Evolutionary conservation across 2,888 invertebrate genomes (phyloP), one percentile per base, ranked within the genome.

Genomic region (Drosophila infuscata): DNA sequence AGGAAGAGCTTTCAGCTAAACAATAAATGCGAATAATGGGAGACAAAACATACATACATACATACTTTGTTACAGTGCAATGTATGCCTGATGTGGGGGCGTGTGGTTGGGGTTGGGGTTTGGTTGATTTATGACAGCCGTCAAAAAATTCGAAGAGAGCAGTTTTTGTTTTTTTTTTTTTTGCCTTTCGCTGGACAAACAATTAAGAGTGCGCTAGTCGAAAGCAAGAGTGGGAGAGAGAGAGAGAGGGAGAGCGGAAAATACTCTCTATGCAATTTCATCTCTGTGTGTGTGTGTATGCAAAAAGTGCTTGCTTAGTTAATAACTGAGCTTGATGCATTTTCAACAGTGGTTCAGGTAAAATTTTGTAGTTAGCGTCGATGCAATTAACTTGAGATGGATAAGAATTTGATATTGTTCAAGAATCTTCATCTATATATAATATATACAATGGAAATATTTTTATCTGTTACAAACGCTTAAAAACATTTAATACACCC

Each of bases 121-220:
- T 7, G 1, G 46, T 46, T 46, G 46, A 25, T 46, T 46, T 15
- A 46, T 25, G 2, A 0, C 17, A 29, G 30, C 49, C n/a, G 20
- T 20, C 32, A 25, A n/a, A 12, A 49, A 58, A 58, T 79, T 66
- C 75, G 62, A 79, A 77, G 77, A 79, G 76, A 77, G 53, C 46
- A 46, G 15, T 38, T 12, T 20, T 33, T n/a, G 32, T 38, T 36
- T 52, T 52, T 33, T n/a, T 51, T 38, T 36, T 52, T 52, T 48
- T 60, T 65, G 58, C 66, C 49, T 72, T 51, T 59, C 48, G 29
- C 20, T 57, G 38, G 29, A 63, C 58, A 35, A 56, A n/a, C 29
- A 56, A 36, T 9, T 9, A 25, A 48, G 12, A 20, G 49, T 20
- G 25, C 2, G 25, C 25, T 33, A 17, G 20, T 35, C 53, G 20